Conservation (phyloP, 2,888 invertebrate species). For the Achlya flavicornis region DNA sequence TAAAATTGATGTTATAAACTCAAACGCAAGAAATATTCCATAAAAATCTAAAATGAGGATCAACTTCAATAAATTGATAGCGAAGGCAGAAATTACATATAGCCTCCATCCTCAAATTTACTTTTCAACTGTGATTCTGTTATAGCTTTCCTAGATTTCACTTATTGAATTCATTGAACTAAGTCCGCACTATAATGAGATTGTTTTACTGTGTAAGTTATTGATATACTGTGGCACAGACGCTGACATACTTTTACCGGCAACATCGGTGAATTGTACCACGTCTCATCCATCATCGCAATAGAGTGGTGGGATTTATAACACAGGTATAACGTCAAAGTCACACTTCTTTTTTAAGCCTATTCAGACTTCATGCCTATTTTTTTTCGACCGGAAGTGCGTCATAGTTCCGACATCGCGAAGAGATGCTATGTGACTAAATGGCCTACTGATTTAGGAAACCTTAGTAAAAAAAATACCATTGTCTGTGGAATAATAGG, state of each 20-base stretch:
- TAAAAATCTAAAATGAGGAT: too few species aligned
- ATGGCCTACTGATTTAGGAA: too few species aligned
- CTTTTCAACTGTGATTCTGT: not conserved
- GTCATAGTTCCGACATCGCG: too few species aligned
- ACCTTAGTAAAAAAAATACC: not conserved
- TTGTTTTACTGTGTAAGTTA: not conserved
- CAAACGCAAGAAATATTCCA: too few species aligned
- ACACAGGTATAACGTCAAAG: too few species aligned
- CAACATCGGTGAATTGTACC: conserved; percentile 3
- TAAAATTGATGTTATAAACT: too few species aligned
- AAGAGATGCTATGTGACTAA: too few species aligned
- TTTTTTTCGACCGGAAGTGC: too few species aligned
- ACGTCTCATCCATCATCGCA: not conserved
- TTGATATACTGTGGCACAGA: not conserved
- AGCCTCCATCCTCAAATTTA: too few species aligned
- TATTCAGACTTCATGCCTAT: too few species aligned
- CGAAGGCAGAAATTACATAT: not conserved
- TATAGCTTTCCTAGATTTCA: not conserved
- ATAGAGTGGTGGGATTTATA: not conserved
- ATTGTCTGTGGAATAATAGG: not conserved
- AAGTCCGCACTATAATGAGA: not conserved
- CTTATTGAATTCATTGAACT: not conserved
- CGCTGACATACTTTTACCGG: not conserved
- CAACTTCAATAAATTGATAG: too few species aligned
- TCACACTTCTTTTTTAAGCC: too few species aligned